Percentiles rank a stretch among this genome's conserved stretches.
phyloP scores from a whole-genome alignment of 2,113 vertebrate species.

The Regulus satrapa region DNA sequence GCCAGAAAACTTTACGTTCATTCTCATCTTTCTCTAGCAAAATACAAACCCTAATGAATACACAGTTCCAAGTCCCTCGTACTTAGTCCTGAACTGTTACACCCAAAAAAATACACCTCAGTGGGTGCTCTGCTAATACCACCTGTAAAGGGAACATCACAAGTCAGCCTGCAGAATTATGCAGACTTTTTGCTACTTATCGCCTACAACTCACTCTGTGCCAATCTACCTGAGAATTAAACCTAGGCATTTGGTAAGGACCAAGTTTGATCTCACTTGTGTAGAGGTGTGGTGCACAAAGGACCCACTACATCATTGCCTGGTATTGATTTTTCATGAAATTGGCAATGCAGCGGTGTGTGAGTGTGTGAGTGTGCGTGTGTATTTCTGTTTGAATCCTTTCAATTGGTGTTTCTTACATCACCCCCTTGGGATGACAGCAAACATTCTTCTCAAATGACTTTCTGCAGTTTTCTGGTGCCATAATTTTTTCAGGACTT shows the following conservation, averaged over 20 bases:
- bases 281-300: neutral
- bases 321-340: neutral
- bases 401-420: neutral
- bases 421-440: neutral
- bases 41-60: neutral
- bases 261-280: neutral
- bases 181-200: neutral
- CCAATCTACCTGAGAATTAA: neutral
- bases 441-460: slow-evolving; percentile 16
- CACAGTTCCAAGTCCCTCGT: neutral
- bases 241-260: neutral
- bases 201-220: neutral
- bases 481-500: neutral
- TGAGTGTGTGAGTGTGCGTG: neutral
- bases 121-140: neutral
- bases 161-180: neutral
- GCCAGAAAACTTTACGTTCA: neutral
- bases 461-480: neutral
- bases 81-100: neutral
- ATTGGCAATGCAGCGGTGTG: fast-evolving
- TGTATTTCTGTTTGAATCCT: neutral
- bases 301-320: neutral
- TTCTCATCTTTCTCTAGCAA: neutral
- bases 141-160: neutral
- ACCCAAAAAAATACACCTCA: neutral